phyloP scores from a whole-genome alignment of 2,113 vertebrate species.

The Equus quagga region DNA sequence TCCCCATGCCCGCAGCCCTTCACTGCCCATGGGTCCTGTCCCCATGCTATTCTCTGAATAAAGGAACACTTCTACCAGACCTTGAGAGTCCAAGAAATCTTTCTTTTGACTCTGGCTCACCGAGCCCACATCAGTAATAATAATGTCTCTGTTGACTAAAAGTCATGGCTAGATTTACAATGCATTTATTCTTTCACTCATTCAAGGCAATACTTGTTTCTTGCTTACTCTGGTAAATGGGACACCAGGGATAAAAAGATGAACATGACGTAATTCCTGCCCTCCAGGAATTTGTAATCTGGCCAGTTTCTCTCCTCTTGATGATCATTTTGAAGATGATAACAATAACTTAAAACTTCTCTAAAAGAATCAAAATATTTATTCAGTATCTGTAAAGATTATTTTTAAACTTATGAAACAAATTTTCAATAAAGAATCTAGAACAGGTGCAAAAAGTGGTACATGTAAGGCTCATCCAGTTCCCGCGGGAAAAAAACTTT shows the following conservation, averaged over 20 bases:
- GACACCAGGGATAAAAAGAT: not conserved
- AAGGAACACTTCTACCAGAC: too few species aligned
- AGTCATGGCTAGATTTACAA: not conserved
- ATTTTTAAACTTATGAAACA: slow-evolving; percentile 37
- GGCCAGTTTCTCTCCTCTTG: not conserved
- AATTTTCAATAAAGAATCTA: not conserved
- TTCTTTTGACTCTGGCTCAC: too few species aligned
- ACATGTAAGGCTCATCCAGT: slow-evolving; percentile 3
- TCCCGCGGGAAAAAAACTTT: not conserved
- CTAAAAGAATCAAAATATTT: not conserved
- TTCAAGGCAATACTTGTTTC: not conserved
- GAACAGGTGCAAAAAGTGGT: not conserved
- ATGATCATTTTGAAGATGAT: slow-evolving; percentile 21
- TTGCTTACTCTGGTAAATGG: not conserved
- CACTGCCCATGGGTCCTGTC: too few species aligned
- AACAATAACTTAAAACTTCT: not conserved
- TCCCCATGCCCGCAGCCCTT: too few species aligned
- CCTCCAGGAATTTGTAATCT: not conserved
- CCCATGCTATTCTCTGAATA: too few species aligned
- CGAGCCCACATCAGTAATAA: not conserved
- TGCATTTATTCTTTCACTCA: not conserved
- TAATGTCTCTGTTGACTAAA: not conserved
- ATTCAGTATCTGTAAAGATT: not conserved
- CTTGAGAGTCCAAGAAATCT: too few species aligned
- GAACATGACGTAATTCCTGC: not conserved